Evolutionary conservation across 2,797 vertebrate species (phyloP).

Genomic region (Morus bassanus): DNA sequence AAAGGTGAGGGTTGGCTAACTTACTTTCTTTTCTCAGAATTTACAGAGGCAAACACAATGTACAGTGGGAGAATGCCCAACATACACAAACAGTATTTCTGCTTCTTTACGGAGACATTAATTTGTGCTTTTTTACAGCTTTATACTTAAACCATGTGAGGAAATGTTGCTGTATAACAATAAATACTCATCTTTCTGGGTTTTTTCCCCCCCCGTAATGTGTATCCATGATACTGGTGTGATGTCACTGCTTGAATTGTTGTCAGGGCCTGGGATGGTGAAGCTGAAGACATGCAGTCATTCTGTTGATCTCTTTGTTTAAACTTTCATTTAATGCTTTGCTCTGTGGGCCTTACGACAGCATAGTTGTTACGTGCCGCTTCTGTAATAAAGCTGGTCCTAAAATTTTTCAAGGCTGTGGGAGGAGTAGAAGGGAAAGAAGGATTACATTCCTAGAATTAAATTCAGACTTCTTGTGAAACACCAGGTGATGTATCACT

Average conservation of each 20-base stretch:
- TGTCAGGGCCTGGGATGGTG: background rate
- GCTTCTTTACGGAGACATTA: background rate
- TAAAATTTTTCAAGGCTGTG: background rate
- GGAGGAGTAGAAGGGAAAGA: background rate
- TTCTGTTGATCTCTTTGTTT: background rate
- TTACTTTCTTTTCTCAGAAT: background rate
- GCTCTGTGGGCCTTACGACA: background rate
- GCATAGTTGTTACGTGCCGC: fast-evolving
- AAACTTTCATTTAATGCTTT: background rate
- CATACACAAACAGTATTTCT: background rate
- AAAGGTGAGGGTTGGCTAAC: background rate
- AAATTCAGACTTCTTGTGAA: background rate
- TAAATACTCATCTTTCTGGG: background rate
- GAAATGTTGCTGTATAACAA: background rate
- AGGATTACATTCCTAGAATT: background rate
- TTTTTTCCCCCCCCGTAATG: too few species aligned
- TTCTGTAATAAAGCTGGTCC: background rate
- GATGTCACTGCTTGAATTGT: background rate
- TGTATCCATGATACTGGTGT: background rate
- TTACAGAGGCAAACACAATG: background rate
- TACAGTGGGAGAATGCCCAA: background rate
- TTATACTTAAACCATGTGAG: background rate
- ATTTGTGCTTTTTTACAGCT: background rate
- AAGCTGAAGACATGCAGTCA: background rate
- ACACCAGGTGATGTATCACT: fast-evolving